Evolutionary conservation across 2,888 invertebrate genomes (phyloP).

Genomic region (Leucozona laternaria): DNA sequence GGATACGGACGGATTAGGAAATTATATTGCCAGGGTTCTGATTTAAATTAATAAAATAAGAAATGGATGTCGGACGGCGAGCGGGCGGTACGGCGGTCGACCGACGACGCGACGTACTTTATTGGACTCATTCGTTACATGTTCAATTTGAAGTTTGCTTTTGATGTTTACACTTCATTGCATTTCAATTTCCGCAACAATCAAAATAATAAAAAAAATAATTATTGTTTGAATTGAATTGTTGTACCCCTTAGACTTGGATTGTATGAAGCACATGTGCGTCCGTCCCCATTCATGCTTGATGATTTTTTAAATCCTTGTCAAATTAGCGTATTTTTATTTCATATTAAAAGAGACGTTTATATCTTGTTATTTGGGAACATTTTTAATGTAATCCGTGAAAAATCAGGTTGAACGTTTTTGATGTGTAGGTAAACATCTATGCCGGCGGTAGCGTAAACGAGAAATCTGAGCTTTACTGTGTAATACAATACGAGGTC

Average conservation of each 20-base stretch:
- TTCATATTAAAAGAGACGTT: too few species aligned
- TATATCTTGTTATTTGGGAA: too few species aligned
- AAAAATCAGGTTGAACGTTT: too few species aligned
- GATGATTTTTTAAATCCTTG: neutral
- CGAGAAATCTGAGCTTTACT: too few species aligned
- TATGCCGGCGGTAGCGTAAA: too few species aligned
- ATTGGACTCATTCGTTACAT: constrained; percentile 13
- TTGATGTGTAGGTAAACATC: too few species aligned
- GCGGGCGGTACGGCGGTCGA: too few species aligned
- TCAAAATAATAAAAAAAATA: constrained; percentile 17
- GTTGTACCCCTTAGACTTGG: neutral
- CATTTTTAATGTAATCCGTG: too few species aligned
- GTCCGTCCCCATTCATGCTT: neutral
- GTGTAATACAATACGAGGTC: too few species aligned
- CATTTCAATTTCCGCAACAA: constrained; percentile 57
- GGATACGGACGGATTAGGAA: neutral
- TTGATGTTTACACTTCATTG: constrained; percentile 52
- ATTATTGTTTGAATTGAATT: neutral
- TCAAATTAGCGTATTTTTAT: neutral
- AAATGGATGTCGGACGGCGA: constrained; percentile 5
- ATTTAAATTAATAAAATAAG: constrained; percentile 11
- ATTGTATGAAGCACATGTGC: neutral
- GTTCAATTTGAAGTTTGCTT: constrained; percentile 52
- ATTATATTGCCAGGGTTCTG: constrained; percentile 6
- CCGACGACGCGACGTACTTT: neutral